Evolutionary conservation across 2,888 invertebrate genomes (phyloP).

Genomic region (Syrista parreyssii): DNA sequence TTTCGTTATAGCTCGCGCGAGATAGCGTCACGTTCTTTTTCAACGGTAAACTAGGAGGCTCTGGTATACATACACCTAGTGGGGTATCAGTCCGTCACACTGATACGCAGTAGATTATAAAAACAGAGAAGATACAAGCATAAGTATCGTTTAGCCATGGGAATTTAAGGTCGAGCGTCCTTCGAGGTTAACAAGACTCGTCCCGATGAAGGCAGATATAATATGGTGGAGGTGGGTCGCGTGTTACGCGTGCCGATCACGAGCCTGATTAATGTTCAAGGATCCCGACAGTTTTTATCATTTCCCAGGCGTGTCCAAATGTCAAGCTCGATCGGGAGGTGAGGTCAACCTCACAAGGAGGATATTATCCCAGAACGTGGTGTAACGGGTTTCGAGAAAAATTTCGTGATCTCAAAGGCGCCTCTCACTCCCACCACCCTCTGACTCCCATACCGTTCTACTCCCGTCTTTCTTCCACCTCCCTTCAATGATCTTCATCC

Average conservation of each 20-base stretch:
- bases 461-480: slow-evolving; percentile 28
- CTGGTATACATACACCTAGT: background rate
- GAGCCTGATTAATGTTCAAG: background rate
- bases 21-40: slow-evolving; percentile 42
- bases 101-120: background rate
- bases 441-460: background rate
- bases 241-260: background rate
- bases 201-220: background rate
- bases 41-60: slow-evolving; percentile 9
- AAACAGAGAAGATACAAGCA: background rate
- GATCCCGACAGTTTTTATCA: background rate
- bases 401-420: slow-evolving; percentile 55
- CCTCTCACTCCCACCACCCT: slow-evolving; percentile 33
- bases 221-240: background rate
- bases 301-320: background rate
- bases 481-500: slow-evolving; percentile 55
- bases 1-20: slow-evolving; percentile 36
- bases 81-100: background rate
- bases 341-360: background rate
- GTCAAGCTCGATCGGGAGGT: background rate
- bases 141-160: background rate
- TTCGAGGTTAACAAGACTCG: background rate
- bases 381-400: slow-evolving; percentile 54
- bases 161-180: background rate
- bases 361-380: background rate